Evolutionary conservation across 2,888 invertebrate species (phyloP), one percentile per base, ranked within the genome.

Genomic region (Agrochola lychnidis): DNA sequence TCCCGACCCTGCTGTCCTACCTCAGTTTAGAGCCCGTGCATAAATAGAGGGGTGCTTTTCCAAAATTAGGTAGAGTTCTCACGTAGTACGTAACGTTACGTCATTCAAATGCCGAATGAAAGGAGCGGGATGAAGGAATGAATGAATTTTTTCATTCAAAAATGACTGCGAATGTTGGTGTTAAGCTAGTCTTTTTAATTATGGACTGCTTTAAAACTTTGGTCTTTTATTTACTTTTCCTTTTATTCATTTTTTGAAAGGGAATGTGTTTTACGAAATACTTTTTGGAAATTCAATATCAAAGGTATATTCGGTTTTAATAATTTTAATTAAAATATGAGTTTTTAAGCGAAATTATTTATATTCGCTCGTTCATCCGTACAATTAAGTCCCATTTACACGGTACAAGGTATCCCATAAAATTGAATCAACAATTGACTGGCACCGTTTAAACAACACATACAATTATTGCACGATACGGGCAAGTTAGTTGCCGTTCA

Each of bases 11-110:
- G 48, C 72, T 73, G 68, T 70, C 76, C 64, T 66, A 56, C 42
- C 74, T 71, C 30, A 66, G 53, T 48, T 51, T 69, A 71, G 70
- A 66, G 42, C 14, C 22, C 53, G 62, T 72, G 61, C 57, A 76
- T 77, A 73, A 77, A 79, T 73, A 70, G 45, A 68, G 74, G 30
- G 66, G 71, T 30, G 25, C 78, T 72, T 81, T 83, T 87, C 53
- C 84, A 73, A 84, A 87, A 82, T 81, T 83, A 87, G 67, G 67
- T 69, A 68, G 63, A 77, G 56, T 86, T 79, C 87, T 75, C 73
- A 73, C 69, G 36, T 72, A 70, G 61, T 77, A 71, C 68, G 79
- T 70, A 75, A 62, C 64, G 63, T 83, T 81, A 82, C 70, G 83
- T 80, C 81, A 82, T 88, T 87, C 70, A 78, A 70, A 66, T 62